Conservation (phyloP, 2,797 vertebrate species). For the Thamnophis elegans region DNA sequence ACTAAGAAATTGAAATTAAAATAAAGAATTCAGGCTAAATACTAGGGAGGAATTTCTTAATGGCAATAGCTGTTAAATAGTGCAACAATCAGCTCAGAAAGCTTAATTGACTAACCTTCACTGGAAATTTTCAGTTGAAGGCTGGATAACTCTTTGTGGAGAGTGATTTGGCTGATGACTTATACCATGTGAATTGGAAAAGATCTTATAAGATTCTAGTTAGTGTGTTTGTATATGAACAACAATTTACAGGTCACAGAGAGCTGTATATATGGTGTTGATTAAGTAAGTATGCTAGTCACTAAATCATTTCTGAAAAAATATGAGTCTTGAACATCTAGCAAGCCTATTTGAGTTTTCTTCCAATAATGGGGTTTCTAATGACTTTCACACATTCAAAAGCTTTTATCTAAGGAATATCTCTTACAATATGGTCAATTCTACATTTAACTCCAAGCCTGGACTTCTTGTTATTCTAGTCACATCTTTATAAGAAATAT, state of each 20-base stretch:
- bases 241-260: background rate
- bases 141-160: background rate
- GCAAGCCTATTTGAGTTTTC: background rate
- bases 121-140: background rate
- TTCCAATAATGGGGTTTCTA: background rate
- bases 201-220: background rate
- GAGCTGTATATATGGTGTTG: background rate
- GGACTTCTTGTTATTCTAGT: background rate
- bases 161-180: background rate
- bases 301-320: background rate
- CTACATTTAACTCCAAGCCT: slow-evolving; percentile 1
- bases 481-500: background rate
- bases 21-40: background rate
- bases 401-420: background rate
- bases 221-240: background rate
- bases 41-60: background rate
- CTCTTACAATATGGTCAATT: background rate
- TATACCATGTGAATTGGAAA: background rate
- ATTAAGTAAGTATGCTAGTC: background rate
- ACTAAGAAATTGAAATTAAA: background rate
- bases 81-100: background rate
- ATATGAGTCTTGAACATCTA: slow-evolving; percentile 4
- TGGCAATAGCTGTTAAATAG: background rate
- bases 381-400: background rate
- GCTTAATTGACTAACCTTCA: background rate